Conservation (phyloP, 1,140 invertebrate species). For the Myzus persicae region DNA sequence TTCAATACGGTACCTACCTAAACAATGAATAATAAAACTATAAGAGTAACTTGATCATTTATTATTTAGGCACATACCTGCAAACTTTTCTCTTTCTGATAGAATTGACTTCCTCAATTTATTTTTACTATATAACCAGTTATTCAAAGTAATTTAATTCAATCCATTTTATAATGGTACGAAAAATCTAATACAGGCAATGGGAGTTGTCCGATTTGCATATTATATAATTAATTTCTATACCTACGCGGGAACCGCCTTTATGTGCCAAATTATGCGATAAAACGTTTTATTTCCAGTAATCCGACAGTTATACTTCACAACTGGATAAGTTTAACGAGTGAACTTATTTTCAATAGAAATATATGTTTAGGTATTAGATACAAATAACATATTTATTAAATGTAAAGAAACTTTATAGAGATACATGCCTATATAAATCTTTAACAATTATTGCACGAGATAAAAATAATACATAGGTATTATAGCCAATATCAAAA, state of each 20-base stretch:
- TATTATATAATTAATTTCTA: background rate
- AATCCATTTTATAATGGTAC: background rate
- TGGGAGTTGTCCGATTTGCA: slow-evolving; percentile 2
- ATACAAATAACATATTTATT: background rate
- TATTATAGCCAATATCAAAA: background rate
- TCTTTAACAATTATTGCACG: background rate
- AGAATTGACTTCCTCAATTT: background rate
- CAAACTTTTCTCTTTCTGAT: background rate
- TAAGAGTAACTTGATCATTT: background rate
- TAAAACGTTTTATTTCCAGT: background rate
- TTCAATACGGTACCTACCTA: too few species aligned
- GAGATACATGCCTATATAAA: background rate
- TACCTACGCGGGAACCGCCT: background rate
- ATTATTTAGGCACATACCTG: background rate
- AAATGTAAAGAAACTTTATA: background rate
- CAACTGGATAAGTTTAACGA: background rate
- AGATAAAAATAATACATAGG: background rate
- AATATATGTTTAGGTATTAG: background rate
- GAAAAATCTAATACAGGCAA: background rate
- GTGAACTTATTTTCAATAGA: background rate
- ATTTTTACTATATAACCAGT: background rate
- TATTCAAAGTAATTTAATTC: slow-evolving; percentile 19
- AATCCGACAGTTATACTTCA: background rate
- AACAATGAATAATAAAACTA: background rate
- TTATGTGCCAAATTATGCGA: background rate